Conservation (phyloP, 2,113 vertebrate genomes). For the Nannospalax galili region DNA sequence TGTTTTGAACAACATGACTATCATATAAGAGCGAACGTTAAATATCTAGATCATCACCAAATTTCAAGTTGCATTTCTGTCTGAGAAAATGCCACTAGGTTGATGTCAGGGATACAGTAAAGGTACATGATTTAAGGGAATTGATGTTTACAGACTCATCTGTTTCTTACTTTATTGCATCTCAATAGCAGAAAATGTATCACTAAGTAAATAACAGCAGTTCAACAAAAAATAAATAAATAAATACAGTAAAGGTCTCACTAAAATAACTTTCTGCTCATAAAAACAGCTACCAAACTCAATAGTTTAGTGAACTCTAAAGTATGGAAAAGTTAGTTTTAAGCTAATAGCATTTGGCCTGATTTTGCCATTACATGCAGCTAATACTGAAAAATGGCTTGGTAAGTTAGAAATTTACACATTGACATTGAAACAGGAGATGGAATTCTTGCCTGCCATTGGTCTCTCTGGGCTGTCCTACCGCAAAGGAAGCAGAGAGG, state of each 20-base stretch:
- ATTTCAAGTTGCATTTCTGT: background rate
- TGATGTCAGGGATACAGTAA: background rate
- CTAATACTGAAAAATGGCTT: background rate
- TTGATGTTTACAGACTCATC: too few species aligned
- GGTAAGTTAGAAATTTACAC: background rate
- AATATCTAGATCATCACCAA: slow-evolving; percentile 12
- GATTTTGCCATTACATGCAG: background rate
- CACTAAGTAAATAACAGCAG: too few species aligned
- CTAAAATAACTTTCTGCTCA: background rate
- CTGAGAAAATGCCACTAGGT: background rate
- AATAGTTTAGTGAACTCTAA: background rate
- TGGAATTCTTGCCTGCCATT: background rate
- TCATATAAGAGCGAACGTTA: background rate
- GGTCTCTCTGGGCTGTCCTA: background rate
- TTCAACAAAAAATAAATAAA: too few species aligned
- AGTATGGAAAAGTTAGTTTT: background rate
- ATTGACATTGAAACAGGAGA: background rate
- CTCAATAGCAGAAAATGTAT: too few species aligned
- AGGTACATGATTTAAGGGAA: too few species aligned
- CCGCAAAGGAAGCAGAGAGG: background rate
- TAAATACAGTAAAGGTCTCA: background rate
- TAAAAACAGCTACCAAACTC: background rate
- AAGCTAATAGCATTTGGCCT: background rate
- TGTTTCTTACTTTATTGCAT: too few species aligned
- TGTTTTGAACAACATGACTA: background rate